Base-by-base conservation (phyloP, 2,888 invertebrate species). In the Sclerodermus sp. region DNA sequence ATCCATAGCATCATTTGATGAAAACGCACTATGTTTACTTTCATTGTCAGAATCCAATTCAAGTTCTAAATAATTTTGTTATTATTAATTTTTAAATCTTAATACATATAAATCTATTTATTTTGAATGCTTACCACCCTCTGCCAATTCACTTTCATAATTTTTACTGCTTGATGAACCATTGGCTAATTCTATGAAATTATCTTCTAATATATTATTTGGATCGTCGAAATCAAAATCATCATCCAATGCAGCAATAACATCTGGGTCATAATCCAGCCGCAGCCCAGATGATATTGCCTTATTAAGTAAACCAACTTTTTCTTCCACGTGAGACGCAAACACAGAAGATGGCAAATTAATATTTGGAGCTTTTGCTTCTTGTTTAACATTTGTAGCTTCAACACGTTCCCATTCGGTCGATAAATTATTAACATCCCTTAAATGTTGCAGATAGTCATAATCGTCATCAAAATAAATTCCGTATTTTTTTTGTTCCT, bases 391-490 rank as follows among this genome's bases (percentile, higher is more conserved):
- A 29, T 49, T 66, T 9, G 55, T 49, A 42, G 59, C 60, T 15
- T 77, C 73, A 67, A 82, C 68, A 13, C 66, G 64, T 55, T 82
- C 83, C 79, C 86, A 81, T 49, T 85, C 82, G 8, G 23, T 23
- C 1, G 81, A 80, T 55, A 84, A 79, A 59, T 82, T 82, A 61
- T 79, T 79, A 0, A 82, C 81, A 55, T 88, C 87, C 65, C 85
- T 85, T 49, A 98, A 82, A 83, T 98, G 96, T 76, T 97, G 93
- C 58, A 97, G 79, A 73, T 98, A 98, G 75, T 98, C 88, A 77
- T 95, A 96, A 64, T 96, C 93, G 79, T 98, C 96, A 67, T 96
- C 96, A 76, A 87, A 97, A 74, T 88, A 93, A 53, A 98, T 87
- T 1, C 96, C 97, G 82, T 85, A 96, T 74, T 95, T 93, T 13